These are phyloP conservation scores for Oncorhynchus gorbuscha DNA, from an alignment of 2,113 vertebrate genomes.

Conservation along the genomic window DNA sequence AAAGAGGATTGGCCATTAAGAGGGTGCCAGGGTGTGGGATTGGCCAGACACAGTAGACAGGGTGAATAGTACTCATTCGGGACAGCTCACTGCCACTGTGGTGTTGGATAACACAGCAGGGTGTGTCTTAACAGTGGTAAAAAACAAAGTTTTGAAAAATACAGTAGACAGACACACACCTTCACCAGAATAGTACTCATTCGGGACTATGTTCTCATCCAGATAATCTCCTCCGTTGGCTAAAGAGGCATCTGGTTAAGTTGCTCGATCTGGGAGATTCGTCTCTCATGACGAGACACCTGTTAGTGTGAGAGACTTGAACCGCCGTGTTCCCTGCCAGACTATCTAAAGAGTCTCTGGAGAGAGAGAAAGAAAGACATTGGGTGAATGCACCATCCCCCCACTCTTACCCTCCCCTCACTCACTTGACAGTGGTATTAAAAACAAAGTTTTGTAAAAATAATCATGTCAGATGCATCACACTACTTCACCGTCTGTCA, in stretches of 20 bases:
- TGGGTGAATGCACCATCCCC: slow-evolving; percentile 42
- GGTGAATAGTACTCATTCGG: too few relatives aligned
- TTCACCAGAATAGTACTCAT: slow-evolving; percentile 98
- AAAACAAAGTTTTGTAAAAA: background rate
- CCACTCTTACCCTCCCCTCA: background rate
- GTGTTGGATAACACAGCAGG: background rate
- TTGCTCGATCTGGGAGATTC: slow-evolving; percentile 98
- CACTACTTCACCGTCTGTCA: background rate
- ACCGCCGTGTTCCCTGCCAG: too few relatives aligned
- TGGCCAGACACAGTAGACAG: too few relatives aligned
- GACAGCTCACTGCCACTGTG: slow-evolving; percentile 11
- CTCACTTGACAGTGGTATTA: slow-evolving; percentile 2
- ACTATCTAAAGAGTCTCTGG: too few relatives aligned
- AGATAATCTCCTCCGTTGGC: slow-evolving; percentile 98
- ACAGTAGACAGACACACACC: slow-evolving; percentile 66
- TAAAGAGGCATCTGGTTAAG: slow-evolving; percentile 99
- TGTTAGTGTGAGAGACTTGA: slow-evolving; percentile 52
- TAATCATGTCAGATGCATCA: background rate
- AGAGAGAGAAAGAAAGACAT: slow-evolving; percentile 22
- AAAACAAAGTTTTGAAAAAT: too few relatives aligned
- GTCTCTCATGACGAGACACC: slow-evolving; percentile 95
- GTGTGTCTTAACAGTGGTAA: too few relatives aligned
- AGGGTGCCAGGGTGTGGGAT: too few relatives aligned
- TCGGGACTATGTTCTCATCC: slow-evolving; percentile 99
- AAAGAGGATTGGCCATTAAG: slow-evolving; percentile 37